Evolutionary conservation across 2,113 vertebrate genomes (phyloP).

Genomic region (Holacanthus passer): DNA sequence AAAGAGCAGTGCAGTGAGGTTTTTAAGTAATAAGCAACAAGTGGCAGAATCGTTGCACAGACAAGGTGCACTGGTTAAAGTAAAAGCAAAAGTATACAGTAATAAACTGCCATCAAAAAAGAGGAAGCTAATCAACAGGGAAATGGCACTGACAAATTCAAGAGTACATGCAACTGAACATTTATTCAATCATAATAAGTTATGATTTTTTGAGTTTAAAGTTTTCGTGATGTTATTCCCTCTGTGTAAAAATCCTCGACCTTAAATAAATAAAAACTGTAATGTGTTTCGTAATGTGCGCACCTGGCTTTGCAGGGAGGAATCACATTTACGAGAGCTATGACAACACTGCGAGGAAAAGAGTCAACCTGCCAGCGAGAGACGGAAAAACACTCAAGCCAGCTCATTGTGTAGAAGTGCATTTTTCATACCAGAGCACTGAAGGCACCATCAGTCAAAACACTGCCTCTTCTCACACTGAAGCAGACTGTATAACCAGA

Average conservation of each 20-base stretch:
- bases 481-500: constrained; percentile 26
- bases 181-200: neutral
- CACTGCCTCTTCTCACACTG: constrained; percentile 37
- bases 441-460: constrained; percentile 53
- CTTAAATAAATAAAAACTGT: neutral
- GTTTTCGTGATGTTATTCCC: constrained; percentile 5
- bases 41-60: no score
- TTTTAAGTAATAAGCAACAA: neutral
- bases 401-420: constrained; percentile 7
- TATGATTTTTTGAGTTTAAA: neutral
- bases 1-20: neutral
- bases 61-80: neutral
- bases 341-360: constrained; percentile 33
- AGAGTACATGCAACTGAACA: neutral
- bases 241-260: neutral
- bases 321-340: constrained; percentile 4
- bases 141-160: neutral
- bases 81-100: neutral
- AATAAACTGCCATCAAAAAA: neutral
- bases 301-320: constrained; percentile 1
- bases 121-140: neutral
- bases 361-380: constrained; percentile 22
- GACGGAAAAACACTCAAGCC: constrained; percentile 44
- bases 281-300: constrained; percentile 9
- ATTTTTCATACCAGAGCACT: constrained; percentile 52